Base-by-base conservation (phyloP, 2,888 invertebrate species). In the Orchesella flavescens region DNA sequence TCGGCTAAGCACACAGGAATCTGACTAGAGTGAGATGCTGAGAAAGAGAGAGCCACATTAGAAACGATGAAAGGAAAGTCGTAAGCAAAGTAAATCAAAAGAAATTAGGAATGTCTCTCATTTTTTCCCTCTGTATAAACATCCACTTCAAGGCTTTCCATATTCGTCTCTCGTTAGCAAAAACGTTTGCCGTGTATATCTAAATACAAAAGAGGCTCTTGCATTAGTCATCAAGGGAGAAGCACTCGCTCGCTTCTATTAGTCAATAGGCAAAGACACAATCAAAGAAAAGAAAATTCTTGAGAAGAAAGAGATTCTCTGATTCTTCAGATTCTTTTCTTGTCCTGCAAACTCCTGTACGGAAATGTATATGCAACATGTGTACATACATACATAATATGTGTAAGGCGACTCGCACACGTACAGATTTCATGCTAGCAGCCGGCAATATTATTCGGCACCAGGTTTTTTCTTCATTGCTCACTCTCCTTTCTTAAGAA, bases 271-370 rank as follows among this genome's bases (percentile, higher is more conserved):
- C 21, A 75, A 66, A 65, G 63, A 79, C 43, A 63, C 79, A 79
- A 79, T 79, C 80, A 80, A 80, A 73, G 80, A 73, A 19, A 80
- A 73, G 23, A 53, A 44, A 23, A 53, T 63, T 79, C 63, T 63
- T 53, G 57, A 57, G 61, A 55, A 72, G 65, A 79, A 21, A 68
- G 59, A 68, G 55, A 66, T 79, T 79, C 65, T 65, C 65, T 80
- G 72, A 80, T 73, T 80, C 80, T 73, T 66, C 43, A 55, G 66
- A 80, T 80, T 80, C 72, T 66, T 80, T 71, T 57, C 74, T 61
- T n/a, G 24, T 15, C 21, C 24, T 34, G 34, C 34, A 2, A n/a
- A n/a, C n/a, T n/a, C n/a, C n/a, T n/a, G n/a, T n/a, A n/a, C n/a
- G n/a, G n/a, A 34, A 34, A 34, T 34, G 21, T 10, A 19, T 74